Conservation (phyloP, 2,797 vertebrate genomes). For the Tachyglossus aculeatus region DNA sequence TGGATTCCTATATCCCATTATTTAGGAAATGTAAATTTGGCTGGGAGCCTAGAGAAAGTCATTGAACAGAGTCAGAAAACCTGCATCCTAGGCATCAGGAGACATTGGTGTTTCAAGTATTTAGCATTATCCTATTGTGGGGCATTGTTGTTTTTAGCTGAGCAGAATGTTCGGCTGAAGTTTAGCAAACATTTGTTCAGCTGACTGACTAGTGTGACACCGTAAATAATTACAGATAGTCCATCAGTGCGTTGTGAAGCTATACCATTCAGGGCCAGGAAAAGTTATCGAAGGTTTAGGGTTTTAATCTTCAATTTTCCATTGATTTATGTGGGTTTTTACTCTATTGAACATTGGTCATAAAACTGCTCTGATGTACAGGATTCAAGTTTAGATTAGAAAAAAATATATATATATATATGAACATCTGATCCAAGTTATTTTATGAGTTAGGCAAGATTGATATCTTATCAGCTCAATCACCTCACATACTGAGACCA, state of each 20-base stretch:
- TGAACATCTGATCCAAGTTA: conserved; percentile 27
- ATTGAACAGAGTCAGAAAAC: not conserved
- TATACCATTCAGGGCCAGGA: not conserved
- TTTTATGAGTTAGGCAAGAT: conserved; percentile 58
- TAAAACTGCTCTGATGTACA: conserved; percentile 57
- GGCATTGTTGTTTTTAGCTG: conserved; percentile 22
- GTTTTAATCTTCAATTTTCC: conserved; percentile 34
- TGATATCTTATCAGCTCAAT: conserved; percentile 52
- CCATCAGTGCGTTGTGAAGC: conserved; percentile 36
- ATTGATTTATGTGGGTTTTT: conserved; percentile 52
- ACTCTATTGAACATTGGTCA: conserved; percentile 52
- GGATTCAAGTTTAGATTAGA: conserved; percentile 25
- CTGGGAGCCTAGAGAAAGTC: not conserved
- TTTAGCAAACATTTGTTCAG: conserved; percentile 18
- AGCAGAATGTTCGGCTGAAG: conserved; percentile 14
- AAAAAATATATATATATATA: too few relatives aligned
- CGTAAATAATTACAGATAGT: conserved; percentile 43
- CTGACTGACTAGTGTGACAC: conserved; percentile 41
- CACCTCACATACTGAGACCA: conserved; percentile 4
- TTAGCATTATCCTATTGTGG: conserved; percentile 9
- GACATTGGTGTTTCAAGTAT: conserved; percentile 18
- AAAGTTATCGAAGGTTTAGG: conserved; percentile 29
- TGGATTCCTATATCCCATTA: not conserved
- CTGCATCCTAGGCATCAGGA: not conserved
- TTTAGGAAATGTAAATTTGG: not conserved